Conservation (phyloP, 2,797 vertebrate species). For the Sarcophilus harrisii region DNA sequence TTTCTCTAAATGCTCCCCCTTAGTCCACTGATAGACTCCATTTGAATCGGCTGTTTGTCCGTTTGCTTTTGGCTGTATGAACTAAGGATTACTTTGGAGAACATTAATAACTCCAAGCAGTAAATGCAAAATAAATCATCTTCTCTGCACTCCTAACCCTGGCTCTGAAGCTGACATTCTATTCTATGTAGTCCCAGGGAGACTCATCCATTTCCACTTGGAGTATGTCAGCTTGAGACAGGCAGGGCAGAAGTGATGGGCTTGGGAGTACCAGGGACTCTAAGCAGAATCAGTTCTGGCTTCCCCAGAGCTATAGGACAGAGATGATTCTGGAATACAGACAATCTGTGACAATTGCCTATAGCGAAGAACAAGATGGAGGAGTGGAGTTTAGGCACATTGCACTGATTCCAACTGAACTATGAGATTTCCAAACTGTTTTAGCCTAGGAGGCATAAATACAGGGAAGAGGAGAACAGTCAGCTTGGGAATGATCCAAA, state of each 20-base stretch:
- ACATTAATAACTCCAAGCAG: neutral
- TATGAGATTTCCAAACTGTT: neutral
- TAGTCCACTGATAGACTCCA: neutral
- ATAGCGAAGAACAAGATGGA: neutral
- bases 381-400: neutral
- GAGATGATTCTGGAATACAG: neutral
- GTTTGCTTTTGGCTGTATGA: constrained; percentile 7
- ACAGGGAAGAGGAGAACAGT: neutral
- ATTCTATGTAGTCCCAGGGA: constrained; percentile 23
- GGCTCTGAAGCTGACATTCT: neutral
- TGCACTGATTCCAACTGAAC: neutral
- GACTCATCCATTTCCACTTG: neutral
- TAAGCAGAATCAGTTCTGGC: neutral
- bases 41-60: constrained; percentile 8
- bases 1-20: neutral
- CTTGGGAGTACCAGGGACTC: neutral
- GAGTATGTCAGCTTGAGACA: neutral
- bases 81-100: constrained; percentile 4
- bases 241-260: neutral
- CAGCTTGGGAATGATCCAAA: neutral
- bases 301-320: neutral
- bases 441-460: neutral
- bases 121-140: constrained; percentile 39
- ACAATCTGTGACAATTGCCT: neutral
- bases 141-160: constrained; percentile 16